A percentile compares a stretch with the other conserved stretches of the same genome.
phyloP scores from a whole-genome alignment of 2,797 vertebrate genomes.

The Myotis daubentonii region DNA sequence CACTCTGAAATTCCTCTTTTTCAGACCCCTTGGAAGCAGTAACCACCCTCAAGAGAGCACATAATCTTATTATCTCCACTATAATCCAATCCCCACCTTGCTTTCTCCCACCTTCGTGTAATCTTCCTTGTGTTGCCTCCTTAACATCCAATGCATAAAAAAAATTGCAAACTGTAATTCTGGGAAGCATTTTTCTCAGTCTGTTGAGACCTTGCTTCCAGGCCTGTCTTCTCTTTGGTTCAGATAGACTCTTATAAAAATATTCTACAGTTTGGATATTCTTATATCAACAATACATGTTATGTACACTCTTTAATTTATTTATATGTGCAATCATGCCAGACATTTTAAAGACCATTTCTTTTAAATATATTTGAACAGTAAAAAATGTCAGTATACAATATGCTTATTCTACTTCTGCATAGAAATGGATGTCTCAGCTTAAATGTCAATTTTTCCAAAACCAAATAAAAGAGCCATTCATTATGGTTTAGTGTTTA shows the following conservation, averaged over 20 bases:
- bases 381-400: conserved; percentile 23
- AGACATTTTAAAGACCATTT: conserved; percentile 39
- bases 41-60: neutral
- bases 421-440: neutral
- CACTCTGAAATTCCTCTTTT: neutral
- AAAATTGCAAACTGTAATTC: neutral
- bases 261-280: neutral
- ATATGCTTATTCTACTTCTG: neutral
- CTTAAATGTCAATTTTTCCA: conserved; percentile 34
- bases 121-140: neutral
- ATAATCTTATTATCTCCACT: neutral
- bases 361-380: conserved; percentile 24
- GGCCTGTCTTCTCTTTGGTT: neutral
- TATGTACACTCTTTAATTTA: neutral
- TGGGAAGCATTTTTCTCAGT: neutral
- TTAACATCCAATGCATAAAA: neutral
- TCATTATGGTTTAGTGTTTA: neutral
- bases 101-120: neutral
- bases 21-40: neutral
- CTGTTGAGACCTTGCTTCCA: neutral
- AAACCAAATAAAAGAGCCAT: neutral
- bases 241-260: neutral
- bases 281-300: neutral
- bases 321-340: neutral
- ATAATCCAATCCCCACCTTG: neutral